phyloP scores from a whole-genome alignment of 2,113 vertebrate species.

The Potamarius usumacintae region DNA sequence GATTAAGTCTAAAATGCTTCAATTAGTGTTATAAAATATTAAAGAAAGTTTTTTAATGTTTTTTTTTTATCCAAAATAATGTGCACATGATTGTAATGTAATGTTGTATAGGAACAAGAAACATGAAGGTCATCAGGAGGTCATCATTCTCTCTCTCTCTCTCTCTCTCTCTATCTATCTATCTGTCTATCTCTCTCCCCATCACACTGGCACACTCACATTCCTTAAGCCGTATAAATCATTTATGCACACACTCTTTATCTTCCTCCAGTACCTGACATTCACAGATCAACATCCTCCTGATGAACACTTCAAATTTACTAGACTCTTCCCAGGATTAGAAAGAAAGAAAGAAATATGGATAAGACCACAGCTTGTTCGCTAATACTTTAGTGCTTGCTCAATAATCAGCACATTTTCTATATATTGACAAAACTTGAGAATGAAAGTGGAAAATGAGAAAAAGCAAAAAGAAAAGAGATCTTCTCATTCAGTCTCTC shows the following conservation, averaged over 20 bases:
- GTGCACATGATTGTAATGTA: no score
- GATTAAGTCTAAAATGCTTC: not conserved
- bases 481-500: not conserved
- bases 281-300: slow-evolving; percentile 63
- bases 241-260: slow-evolving; percentile 69
- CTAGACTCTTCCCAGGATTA: slow-evolving; percentile 66
- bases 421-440: not conserved
- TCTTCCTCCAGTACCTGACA: slow-evolving; percentile 55
- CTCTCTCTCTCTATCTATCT: not conserved
- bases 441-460: not conserved
- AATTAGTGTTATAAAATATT: not conserved
- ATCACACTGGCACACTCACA: not conserved
- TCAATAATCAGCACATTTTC: not conserved
- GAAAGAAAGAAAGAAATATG: not conserved
- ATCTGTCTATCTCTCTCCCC: not conserved
- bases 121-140: slow-evolving; percentile 49
- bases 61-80: not conserved
- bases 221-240: slow-evolving; percentile 69
- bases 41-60: not conserved
- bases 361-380: not conserved
- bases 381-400: not conserved
- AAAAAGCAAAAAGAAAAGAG: not conserved
- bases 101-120: not conserved
- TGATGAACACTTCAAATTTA: slow-evolving; percentile 71
- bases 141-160: slow-evolving; percentile 26